Evolutionary conservation across 2,113 vertebrate genomes (phyloP).

Genomic region (Centropristis striata): DNA sequence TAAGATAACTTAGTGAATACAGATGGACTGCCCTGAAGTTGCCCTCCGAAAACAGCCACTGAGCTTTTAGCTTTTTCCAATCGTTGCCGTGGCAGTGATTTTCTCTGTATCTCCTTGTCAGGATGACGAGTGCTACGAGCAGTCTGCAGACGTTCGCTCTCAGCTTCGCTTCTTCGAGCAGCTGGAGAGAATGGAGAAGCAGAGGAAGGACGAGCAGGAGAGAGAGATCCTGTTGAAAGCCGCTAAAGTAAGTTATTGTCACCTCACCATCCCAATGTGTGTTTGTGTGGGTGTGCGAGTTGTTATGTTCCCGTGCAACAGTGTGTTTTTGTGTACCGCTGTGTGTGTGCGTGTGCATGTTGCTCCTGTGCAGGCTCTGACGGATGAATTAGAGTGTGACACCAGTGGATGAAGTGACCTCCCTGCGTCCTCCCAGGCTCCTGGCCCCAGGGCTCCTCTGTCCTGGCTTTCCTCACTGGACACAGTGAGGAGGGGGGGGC

Average conservation of each 20-base stretch:
- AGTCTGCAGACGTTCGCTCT: slow-evolving; percentile 89
- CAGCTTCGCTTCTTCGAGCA: slow-evolving; percentile 93
- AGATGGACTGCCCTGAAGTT: background rate
- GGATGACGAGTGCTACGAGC: slow-evolving; percentile 90
- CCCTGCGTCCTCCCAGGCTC: slow-evolving; percentile 73
- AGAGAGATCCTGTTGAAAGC: slow-evolving; percentile 92
- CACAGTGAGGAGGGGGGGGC: slow-evolving; percentile 36
- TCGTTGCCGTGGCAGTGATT: slow-evolving; percentile 26
- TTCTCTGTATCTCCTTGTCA: slow-evolving; percentile 64
- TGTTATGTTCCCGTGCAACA: slow-evolving; percentile 43
- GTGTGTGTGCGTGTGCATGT: slow-evolving; percentile 40
- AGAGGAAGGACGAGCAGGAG: slow-evolving; percentile 92
- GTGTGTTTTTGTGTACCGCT: slow-evolving; percentile 49
- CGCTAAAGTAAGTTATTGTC: slow-evolving; percentile 86
- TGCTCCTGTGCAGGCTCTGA: slow-evolving; percentile 57
- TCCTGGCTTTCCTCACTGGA: slow-evolving; percentile 72
- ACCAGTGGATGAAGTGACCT: slow-evolving; percentile 79
- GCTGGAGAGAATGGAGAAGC: slow-evolving; percentile 91
- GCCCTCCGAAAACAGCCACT: background rate
- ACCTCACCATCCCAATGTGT: slow-evolving; percentile 18
- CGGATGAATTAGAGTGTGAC: slow-evolving; percentile 80
- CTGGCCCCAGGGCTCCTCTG: slow-evolving; percentile 70
- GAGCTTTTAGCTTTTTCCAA: background rate
- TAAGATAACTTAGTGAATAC: background rate
- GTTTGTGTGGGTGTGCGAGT: slow-evolving; percentile 28